Conservation (phyloP, 2,797 vertebrate genomes). For the Crocodylus rhombifer region DNA sequence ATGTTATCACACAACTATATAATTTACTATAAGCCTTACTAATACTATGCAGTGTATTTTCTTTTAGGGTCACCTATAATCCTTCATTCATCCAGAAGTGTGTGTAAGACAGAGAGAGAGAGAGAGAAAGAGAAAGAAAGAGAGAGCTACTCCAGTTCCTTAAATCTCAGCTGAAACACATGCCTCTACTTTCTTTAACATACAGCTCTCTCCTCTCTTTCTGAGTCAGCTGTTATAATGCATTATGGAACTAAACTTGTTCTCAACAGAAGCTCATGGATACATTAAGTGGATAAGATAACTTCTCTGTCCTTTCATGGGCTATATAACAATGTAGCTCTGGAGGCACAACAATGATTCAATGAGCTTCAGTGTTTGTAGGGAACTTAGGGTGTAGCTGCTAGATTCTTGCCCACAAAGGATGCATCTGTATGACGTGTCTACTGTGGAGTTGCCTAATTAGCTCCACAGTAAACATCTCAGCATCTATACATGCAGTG, state of each 20-base stretch:
- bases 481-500: no score
- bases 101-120: not conserved
- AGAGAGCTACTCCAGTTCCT: not conserved
- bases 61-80: not conserved
- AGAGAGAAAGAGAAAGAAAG: no score
- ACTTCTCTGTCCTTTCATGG: not conserved
- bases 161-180: not conserved
- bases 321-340: not conserved
- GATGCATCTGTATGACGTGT: no score
- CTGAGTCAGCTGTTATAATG: not conserved
- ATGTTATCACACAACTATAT: rapidly evolving
- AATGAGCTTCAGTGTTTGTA: not conserved
- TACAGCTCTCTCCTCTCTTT: not conserved
- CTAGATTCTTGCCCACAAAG: not conserved
- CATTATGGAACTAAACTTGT: conserved; percentile 42
- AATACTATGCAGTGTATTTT: not conserved
- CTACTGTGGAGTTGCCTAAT: no score
- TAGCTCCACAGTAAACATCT: no score
- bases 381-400: not conserved
- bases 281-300: not conserved
- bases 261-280: not conserved
- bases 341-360: not conserved
- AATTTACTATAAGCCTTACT: not conserved
- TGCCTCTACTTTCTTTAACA: not conserved
- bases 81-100: not conserved